A percentile compares a stretch with the other conserved stretches of the same genome.
These are phyloP conservation scores for Cataglyphis albicans DNA, from an alignment of 2,888 invertebrate genomes.

Conservation along the genomic window DNA sequence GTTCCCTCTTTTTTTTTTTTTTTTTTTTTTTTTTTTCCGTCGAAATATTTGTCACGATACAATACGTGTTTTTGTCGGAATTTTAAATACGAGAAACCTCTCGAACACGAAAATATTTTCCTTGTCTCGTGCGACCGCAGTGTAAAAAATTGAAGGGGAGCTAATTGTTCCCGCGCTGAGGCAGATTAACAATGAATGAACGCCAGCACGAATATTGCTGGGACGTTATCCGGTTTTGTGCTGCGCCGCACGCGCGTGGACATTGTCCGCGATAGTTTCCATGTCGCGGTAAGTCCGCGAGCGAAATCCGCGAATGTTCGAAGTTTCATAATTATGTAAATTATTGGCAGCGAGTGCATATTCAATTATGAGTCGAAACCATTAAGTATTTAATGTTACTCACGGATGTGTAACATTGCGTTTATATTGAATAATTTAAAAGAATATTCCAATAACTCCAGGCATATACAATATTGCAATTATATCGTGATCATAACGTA, in stretches of 20 bases:
- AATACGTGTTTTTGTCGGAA: constrained; percentile 46
- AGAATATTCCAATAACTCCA: constrained; percentile 22
- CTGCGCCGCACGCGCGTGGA: constrained; percentile 22
- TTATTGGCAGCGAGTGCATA: constrained; percentile 38
- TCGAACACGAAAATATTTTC: constrained; percentile 53
- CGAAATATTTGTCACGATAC: constrained; percentile 40
- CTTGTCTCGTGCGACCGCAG: constrained; percentile 45
- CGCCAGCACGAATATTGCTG: constrained; percentile 43
- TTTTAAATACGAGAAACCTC: constrained; percentile 51
- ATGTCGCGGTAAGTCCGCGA: constrained; percentile 40
- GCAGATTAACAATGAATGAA: constrained; percentile 56
- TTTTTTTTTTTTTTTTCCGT: background rate
- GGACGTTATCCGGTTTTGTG: constrained; percentile 50
- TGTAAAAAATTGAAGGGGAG: constrained; percentile 54
- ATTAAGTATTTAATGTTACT: constrained; percentile 45
- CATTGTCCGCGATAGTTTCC: constrained; percentile 39
- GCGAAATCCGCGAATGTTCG: constrained; percentile 38
- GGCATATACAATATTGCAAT: background rate
- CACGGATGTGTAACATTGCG: background rate
- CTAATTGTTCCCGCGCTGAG: constrained; percentile 53
- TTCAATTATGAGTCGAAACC: constrained; percentile 33
- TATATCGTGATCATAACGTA: background rate
- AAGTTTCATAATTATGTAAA: constrained; percentile 49
- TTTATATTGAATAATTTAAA: constrained; percentile 29
- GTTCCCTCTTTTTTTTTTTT: background rate